Evolutionary conservation across 2,797 vertebrate genomes (phyloP).

Genomic region (Dallia pectoralis): DNA sequence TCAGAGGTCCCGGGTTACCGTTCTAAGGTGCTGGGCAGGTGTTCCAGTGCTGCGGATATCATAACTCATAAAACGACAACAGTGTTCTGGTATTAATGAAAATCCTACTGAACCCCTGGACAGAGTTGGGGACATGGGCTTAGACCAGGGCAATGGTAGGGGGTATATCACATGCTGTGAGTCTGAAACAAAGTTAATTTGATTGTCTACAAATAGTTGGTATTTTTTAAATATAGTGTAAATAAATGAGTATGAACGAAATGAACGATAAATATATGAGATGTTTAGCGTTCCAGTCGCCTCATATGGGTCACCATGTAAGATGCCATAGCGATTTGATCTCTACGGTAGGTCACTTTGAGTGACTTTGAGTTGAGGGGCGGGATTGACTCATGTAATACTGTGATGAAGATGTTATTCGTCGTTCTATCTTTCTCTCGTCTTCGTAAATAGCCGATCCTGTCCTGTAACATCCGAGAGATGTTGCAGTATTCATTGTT

Average conservation of each 20-base stretch:
- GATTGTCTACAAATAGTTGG: slow-evolving; percentile 2
- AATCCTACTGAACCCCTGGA: not conserved
- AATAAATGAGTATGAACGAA: slow-evolving; percentile 16
- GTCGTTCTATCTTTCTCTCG: not conserved
- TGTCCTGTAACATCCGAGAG: not conserved
- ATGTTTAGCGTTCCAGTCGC: slow-evolving; percentile 30
- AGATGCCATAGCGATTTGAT: not conserved
- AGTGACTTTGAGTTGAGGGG: not conserved
- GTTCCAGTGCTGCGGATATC: no score
- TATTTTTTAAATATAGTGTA: slow-evolving; percentile 28
- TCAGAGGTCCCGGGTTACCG: no score
- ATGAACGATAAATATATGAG: not conserved
- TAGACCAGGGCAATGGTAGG: not conserved
- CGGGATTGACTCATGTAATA: not conserved
- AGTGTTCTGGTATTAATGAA: not conserved
- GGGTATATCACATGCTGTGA: slow-evolving; percentile 12
- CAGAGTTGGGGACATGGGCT: not conserved
- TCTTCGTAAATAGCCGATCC: not conserved
- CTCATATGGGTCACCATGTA: not conserved
- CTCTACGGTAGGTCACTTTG: not conserved
- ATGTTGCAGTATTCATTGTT: not conserved
- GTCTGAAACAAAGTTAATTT: slow-evolving; percentile 20
- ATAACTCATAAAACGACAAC: not conserved
- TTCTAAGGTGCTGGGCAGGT: no score
- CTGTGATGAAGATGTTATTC: not conserved